Evolutionary conservation across 1,140 invertebrate species (phyloP), one percentile per base, ranked within the genome.

Genomic region (Schmidtea mediterranea): DNA sequence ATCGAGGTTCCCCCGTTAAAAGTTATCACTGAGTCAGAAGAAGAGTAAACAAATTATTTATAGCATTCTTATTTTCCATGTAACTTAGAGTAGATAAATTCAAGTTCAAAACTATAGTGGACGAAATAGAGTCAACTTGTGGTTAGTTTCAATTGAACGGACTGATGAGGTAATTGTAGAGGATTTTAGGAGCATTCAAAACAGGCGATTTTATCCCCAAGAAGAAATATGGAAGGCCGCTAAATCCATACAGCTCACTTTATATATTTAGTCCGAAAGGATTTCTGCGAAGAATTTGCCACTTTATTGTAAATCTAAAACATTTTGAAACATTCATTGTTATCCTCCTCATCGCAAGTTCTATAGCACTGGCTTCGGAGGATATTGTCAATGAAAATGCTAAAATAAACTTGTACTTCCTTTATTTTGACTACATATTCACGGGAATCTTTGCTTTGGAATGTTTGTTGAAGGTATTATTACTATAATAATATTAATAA

Each of bases 311-410:
- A 56, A 95, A 94, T 72, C 74, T 95, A 62, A 77, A 77, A 66
- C 94, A 92, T 74, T 97, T 95, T 74, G 89, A 97, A 73, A 78
- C 89, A 70, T 92, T 97, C 75, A 95, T 95, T 65, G 95, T 95
- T 87, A 73, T 92, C 61, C 82, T 95, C 59, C 95, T 97, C 65
- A 80, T 76, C 65, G 72, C 90, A 65, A 92, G 84, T 73, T 92
- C 84, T 66, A 87, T 97, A 66, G 86, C 92, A 57, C 74, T 99
- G 62, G 92, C 92, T 52, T 84, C 87, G 52, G 92, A 99, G 72
- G 89, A 99, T 71, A 90, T 92, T 43, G 89, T 99, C 48, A 83
- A 90, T 65, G 72, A 82, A 49, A 80, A 58, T 5, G 61, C 80
- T 54, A 67, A 73, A 49, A 75, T 79, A 61, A 97, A 98, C 66